These are phyloP conservation scores for Drosophila ambigua DNA, from an alignment of 1,140 invertebrate genomes.

Conservation along the genomic window DNA sequence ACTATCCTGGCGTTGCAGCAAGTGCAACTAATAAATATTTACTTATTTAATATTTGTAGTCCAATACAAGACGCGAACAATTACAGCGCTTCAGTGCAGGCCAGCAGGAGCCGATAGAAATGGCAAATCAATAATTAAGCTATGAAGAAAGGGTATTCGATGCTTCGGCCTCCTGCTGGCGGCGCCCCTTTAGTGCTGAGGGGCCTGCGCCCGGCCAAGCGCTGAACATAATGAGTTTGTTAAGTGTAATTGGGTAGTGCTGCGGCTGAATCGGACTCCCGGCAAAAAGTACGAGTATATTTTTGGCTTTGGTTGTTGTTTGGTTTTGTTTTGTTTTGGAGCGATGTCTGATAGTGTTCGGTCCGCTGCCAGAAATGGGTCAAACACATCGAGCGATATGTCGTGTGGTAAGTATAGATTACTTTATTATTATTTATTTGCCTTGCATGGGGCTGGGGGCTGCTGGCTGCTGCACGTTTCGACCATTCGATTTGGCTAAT, in stretches of 20 bases:
- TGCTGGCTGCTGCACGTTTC: constrained; percentile 1
- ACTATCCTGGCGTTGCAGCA: too few species aligned
- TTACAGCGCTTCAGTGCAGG: too few species aligned
- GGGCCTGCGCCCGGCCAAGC: constrained; percentile 30
- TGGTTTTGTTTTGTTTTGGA: not conserved
- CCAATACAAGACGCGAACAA: too few species aligned
- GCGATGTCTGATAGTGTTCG: constrained; percentile 28
- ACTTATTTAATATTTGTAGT: too few species aligned
- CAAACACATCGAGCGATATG: constrained; percentile 58
- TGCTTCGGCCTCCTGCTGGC: too few species aligned
- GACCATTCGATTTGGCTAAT: constrained; percentile 30
- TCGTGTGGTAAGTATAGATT: constrained; percentile 61
- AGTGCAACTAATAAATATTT: too few species aligned
- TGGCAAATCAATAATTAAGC: too few species aligned
- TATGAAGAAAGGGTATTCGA: too few species aligned
- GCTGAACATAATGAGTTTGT: constrained; percentile 72
- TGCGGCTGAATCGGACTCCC: constrained; percentile 3
- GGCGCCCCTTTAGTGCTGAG: not conserved
- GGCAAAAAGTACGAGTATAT: constrained; percentile 5
- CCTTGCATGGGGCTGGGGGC: not conserved
- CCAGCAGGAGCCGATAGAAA: too few species aligned
- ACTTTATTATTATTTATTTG: constrained; percentile 69
- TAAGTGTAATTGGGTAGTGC: constrained; percentile 67
- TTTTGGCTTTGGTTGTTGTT: not conserved
- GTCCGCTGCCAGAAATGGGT: constrained; percentile 53